Conservation (phyloP, 2,113 vertebrate genomes). For the Trematomus loennbergii region DNA sequence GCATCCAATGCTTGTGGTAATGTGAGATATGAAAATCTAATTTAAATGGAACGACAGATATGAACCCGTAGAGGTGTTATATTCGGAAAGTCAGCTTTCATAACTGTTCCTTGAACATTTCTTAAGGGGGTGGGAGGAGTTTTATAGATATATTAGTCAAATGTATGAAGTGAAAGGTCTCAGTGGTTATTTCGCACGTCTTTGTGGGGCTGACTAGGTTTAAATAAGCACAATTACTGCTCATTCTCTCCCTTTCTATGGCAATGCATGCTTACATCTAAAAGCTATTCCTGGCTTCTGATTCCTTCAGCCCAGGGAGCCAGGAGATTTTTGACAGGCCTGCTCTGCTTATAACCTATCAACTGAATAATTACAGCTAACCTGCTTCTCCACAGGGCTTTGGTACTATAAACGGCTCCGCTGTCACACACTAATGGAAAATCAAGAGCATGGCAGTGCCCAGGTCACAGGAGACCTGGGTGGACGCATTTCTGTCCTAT, state of each 20-base stretch:
- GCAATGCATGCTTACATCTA: slow-evolving; percentile 34
- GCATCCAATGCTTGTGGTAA: neutral
- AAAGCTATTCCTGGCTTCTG: slow-evolving; percentile 7
- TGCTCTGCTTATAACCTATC: slow-evolving; percentile 34
- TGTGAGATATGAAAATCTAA: neutral
- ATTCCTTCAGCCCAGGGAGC: slow-evolving; percentile 33
- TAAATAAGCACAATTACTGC: slow-evolving; percentile 29
- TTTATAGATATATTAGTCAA: slow-evolving; percentile 34
- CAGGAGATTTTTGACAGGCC: slow-evolving; percentile 41
- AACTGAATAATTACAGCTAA: slow-evolving; percentile 72
- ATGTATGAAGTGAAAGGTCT: slow-evolving; percentile 9
- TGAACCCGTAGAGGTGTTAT: neutral
- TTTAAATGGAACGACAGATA: neutral
- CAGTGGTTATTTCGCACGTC: slow-evolving; percentile 25
- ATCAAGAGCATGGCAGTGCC: slow-evolving; percentile 12
- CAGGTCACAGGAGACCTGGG: slow-evolving; percentile 34
- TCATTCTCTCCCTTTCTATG: slow-evolving; percentile 19
- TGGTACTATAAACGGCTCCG: slow-evolving; percentile 47
- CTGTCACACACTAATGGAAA: slow-evolving; percentile 60
- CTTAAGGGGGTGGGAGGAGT: slow-evolving; percentile 22
- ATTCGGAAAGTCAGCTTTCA: neutral
- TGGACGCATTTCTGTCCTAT: slow-evolving; percentile 49
- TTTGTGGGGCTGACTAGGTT: slow-evolving; percentile 18
- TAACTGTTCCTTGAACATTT: neutral
- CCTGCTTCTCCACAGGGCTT: slow-evolving; percentile 63